Evolutionary conservation across 1,140 invertebrate genomes (phyloP).

Genomic region (Oreohelix idahoensis): DNA sequence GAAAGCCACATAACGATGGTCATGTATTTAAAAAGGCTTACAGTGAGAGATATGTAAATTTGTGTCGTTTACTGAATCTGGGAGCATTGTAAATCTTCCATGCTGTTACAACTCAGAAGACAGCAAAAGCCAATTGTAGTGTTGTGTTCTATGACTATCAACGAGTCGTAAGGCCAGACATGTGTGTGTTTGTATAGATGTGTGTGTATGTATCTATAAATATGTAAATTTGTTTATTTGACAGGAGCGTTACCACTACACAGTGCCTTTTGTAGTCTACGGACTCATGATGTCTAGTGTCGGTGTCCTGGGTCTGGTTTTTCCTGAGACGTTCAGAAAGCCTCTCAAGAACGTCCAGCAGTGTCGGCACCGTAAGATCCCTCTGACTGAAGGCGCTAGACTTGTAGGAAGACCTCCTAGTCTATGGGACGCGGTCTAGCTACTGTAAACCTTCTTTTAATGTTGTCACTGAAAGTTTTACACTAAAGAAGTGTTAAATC

Average conservation of each 20-base stretch:
- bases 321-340: constrained; percentile 53
- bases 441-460: too few relatives aligned
- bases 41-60: too few relatives aligned
- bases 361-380: constrained; percentile 58
- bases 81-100: too few relatives aligned
- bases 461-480: too few relatives aligned
- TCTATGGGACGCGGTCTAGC: constrained; percentile 26
- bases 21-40: too few relatives aligned
- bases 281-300: constrained; percentile 53
- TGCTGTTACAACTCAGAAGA: not conserved
- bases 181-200: too few relatives aligned
- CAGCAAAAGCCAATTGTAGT: not conserved
- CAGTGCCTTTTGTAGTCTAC: constrained; percentile 40
- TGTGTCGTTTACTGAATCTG: too few relatives aligned
- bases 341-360: constrained; percentile 58
- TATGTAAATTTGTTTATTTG: not conserved
- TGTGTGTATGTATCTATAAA: too few relatives aligned
- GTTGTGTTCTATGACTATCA: not conserved
- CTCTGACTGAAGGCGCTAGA: constrained; percentile 48
- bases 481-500: too few relatives aligned
- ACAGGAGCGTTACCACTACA: constrained; percentile 35
- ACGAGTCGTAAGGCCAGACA: too few relatives aligned
- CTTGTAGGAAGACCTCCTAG: constrained; percentile 38
- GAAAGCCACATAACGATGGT: too few relatives aligned
- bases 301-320: constrained; percentile 49